phyloP scores from a whole-genome alignment of 2,888 invertebrate genomes.

The Eristalinus aeneus region DNA sequence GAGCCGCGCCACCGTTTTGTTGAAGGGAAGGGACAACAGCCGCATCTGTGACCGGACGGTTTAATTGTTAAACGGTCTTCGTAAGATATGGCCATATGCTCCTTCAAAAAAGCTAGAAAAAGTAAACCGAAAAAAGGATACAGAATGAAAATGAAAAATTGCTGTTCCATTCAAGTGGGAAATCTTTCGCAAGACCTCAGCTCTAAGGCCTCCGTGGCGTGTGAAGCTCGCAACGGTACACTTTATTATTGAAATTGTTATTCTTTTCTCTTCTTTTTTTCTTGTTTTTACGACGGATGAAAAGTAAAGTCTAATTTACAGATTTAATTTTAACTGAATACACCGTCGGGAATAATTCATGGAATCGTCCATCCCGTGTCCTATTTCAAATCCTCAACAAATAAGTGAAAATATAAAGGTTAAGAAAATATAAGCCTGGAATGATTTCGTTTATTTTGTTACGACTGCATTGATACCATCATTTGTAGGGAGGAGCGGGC shows the following conservation, averaged over 20 bases:
- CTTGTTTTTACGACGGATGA: not conserved
- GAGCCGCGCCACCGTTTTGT: not conserved
- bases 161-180: slow-evolving; percentile 4
- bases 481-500: too few relatives aligned
- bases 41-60: slow-evolving; percentile 24
- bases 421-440: too few relatives aligned
- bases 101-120: not conserved
- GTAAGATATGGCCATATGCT: slow-evolving; percentile 14
- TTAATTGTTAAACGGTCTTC: slow-evolving; percentile 16
- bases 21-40: not conserved
- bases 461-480: too few relatives aligned
- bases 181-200: not conserved
- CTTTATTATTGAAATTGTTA: not conserved
- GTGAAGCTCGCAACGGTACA: not conserved
- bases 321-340: not conserved
- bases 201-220: not conserved
- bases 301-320: slow-evolving; percentile 4
- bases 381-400: not conserved
- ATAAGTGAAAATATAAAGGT: too few relatives aligned
- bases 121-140: not conserved
- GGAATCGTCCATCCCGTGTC: not conserved
- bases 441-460: too few relatives aligned
- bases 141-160: slow-evolving; percentile 15
- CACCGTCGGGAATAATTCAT: not conserved
- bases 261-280: not conserved